Base-by-base conservation (phyloP, 2,113 vertebrate species). In the Anthoscopus minutus region DNA sequence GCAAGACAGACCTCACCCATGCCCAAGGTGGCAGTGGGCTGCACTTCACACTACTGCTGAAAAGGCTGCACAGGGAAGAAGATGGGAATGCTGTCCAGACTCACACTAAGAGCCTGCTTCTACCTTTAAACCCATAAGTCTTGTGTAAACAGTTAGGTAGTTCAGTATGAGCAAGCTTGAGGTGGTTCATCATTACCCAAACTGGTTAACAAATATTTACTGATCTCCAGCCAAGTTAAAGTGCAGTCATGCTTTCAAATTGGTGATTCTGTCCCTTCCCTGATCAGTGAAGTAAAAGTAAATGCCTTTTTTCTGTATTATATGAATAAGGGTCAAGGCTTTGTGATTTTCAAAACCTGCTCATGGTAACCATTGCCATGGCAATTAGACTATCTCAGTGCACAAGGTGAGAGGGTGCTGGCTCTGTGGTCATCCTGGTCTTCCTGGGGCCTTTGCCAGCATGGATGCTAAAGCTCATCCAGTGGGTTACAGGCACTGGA, bases 191-290 rank as follows among this genome's bases (percentile, higher is more conserved):
- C 30, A 2, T 74, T 85, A 51, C 44, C 30, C 74, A 79, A 2
- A 47, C 65, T 37, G 37, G 71, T 76, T 82, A 82, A 85, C 44
- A 94, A 94, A 44, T 89, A 76, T 57, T 93, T 88, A 31, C 66
- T 53, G 48, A 35, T 82, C 48, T 86, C 66, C 31, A 65, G 37
- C 58, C 61, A 56, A 71, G 38, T 69, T 69, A 6, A 93, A 79
- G 57, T 80, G 44, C 66, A 54, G 1, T 79, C 20, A 23, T 25
- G 7, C 23, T 42, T 9, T 70, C 19, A 71, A 2, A 28, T 30
- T 57, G 70, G n/a, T 65, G 61, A 79, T 79, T 87, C 53, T 85
- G 13, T 20, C 70, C 37, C 21, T 74, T 91, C 25, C 17, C 37
- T 76, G 37, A 79, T 33, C 5, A 9, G 11, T 20, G 21, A 94